Evolutionary conservation across 1,140 invertebrate species (phyloP).

Genomic region (Aphelinus atriplicis): DNA sequence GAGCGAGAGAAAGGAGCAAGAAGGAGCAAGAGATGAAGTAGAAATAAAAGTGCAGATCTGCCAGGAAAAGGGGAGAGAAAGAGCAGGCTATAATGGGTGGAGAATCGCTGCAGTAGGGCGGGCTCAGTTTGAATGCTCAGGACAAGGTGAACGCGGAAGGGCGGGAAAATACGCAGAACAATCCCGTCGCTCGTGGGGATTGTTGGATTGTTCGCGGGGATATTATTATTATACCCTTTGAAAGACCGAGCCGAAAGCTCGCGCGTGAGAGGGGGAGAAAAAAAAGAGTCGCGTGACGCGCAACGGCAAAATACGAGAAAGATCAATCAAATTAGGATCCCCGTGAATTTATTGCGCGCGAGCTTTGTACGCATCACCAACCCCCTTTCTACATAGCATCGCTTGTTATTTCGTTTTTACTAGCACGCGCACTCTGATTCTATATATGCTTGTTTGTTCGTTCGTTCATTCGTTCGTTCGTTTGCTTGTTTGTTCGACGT

Average conservation of each 20-base stretch:
- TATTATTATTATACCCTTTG: background rate
- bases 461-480: too few species aligned
- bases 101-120: constrained; percentile 10
- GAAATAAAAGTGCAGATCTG: background rate
- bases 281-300: background rate
- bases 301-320: background rate
- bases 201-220: constrained; percentile 1
- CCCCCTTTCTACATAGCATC: background rate
- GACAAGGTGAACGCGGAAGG: constrained; percentile 15
- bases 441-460: too few species aligned
- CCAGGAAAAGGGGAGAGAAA: background rate
- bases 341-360: background rate
- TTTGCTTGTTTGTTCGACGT: too few species aligned
- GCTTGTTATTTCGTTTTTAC: too few species aligned
- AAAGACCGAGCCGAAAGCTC: constrained; percentile 4
- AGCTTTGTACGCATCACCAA: background rate
- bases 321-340: constrained; percentile 1
- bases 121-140: constrained; percentile 10
- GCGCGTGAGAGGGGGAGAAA: background rate
- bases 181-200: constrained; percentile 25
- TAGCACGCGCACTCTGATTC: too few species aligned
- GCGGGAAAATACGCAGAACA: constrained; percentile 17
- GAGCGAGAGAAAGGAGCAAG: background rate
- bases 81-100: constrained; percentile 1
- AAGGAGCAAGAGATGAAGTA: background rate